These are phyloP conservation scores for Melieria crassipennis DNA, from an alignment of 2,888 invertebrate genomes.

Conservation along the genomic window DNA sequence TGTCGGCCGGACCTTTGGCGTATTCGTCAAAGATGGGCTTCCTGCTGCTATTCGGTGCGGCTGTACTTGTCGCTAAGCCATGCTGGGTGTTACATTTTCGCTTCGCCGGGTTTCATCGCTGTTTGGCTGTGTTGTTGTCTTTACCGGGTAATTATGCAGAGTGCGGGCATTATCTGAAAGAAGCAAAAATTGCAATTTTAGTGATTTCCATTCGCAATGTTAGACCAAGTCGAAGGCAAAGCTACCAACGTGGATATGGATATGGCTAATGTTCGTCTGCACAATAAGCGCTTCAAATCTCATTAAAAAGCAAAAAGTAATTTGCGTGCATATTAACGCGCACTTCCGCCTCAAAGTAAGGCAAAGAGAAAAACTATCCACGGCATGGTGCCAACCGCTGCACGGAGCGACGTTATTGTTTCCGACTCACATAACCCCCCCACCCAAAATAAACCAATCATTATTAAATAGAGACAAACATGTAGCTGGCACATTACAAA, in stretches of 20 bases:
- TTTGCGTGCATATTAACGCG: slow-evolving; percentile 4
- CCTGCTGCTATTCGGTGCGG: slow-evolving; percentile 7
- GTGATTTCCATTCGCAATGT: neutral
- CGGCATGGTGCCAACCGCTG: slow-evolving; percentile 1
- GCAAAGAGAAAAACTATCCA: neutral
- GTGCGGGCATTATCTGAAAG: slow-evolving; percentile 22
- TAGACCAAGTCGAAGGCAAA: neutral
- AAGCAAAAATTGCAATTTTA: neutral
- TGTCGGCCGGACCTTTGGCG: slow-evolving; percentile 20
- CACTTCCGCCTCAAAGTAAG: slow-evolving; percentile 14
- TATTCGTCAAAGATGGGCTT: slow-evolving; percentile 12
- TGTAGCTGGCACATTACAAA: too few species aligned
- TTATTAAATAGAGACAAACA: neutral
- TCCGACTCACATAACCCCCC: slow-evolving; percentile 27
- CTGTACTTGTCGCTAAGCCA: slow-evolving; percentile 20
- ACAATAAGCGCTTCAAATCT: neutral
- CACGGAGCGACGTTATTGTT: slow-evolving; percentile 33
- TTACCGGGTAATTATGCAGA: neutral
- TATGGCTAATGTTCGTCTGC: neutral
- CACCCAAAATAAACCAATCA: slow-evolving; percentile 9
- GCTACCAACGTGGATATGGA: neutral
- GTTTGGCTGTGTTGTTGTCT: neutral
- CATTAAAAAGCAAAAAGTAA: slow-evolving; percentile 7
- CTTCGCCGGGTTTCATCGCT: slow-evolving; percentile 11
- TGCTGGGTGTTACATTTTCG: slow-evolving; percentile 20